phyloP scores from a whole-genome alignment of 2,888 invertebrate genomes.

The Scrobipalpa costella region DNA sequence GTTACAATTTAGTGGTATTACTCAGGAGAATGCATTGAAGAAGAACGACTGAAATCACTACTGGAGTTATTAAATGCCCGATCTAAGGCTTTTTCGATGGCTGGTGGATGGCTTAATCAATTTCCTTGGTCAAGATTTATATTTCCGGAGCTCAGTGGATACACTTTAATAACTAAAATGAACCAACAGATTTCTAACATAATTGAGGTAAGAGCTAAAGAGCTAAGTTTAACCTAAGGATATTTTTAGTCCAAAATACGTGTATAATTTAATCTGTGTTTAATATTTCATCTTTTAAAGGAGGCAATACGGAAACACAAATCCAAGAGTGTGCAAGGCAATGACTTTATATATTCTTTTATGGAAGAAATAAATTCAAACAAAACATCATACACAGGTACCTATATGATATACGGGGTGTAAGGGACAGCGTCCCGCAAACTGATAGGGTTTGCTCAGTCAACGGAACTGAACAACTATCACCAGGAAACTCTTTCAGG shows the following conservation, averaged over 20 bases:
- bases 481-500: no score
- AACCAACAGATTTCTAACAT: slow-evolving; percentile 79
- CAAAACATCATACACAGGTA: slow-evolving; percentile 63
- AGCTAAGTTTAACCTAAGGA: no score
- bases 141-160: slow-evolving; percentile 83
- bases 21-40: slow-evolving; percentile 79
- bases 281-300: slow-evolving; percentile 53
- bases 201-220: slow-evolving; percentile 66
- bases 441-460: no score
- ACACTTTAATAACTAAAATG: slow-evolving; percentile 74
- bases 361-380: slow-evolving; percentile 77
- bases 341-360: slow-evolving; percentile 84
- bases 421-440: no score
- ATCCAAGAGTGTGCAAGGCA: slow-evolving; percentile 54
- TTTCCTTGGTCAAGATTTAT: slow-evolving; percentile 85
- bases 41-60: slow-evolving; percentile 68
- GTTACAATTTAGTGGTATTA: no score
- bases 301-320: slow-evolving; percentile 79
- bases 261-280: no score
- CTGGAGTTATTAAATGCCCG: slow-evolving; percentile 55
- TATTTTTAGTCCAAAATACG: no score
- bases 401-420: no score
- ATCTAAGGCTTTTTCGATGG: slow-evolving; percentile 80
- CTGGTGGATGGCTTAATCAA: slow-evolving; percentile 86
- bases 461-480: no score